Evolutionary conservation across 2,888 invertebrate genomes (phyloP).

Genomic region (Amphimallon solstitiale): DNA sequence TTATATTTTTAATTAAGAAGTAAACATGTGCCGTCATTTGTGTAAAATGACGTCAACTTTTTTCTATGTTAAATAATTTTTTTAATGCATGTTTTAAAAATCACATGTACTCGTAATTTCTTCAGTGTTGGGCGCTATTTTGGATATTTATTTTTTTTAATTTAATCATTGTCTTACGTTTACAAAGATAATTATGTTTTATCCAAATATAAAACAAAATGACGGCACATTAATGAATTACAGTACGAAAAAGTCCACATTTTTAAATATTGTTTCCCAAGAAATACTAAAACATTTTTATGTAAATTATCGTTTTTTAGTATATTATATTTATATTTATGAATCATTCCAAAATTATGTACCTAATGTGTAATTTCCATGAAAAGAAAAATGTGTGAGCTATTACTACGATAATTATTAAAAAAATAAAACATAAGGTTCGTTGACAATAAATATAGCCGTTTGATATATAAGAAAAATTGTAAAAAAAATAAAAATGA

Average conservation of each 20-base stretch:
- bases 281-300: background rate
- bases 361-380: slow-evolving; percentile 62
- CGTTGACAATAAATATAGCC: slow-evolving; percentile 65
- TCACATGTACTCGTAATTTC: no score
- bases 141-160: no score
- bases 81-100: no score
- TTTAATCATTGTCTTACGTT: no score
- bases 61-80: no score
- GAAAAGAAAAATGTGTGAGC: slow-evolving; percentile 54
- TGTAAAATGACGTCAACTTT: no score
- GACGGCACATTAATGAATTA: no score
- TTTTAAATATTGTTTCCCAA: background rate
- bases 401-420: slow-evolving; percentile 44
- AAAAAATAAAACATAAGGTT: slow-evolving; percentile 57
- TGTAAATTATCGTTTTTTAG: slow-evolving; percentile 12
- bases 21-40: background rate
- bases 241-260: no score
- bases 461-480: slow-evolving; percentile 59
- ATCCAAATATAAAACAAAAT: no score
- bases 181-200: no score
- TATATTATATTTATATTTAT: slow-evolving; percentile 27
- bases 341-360: slow-evolving; percentile 64
- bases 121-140: no score
- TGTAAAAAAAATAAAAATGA: slow-evolving; percentile 48
- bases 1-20: slow-evolving; percentile 40